phyloP scores from a whole-genome alignment of 2,797 vertebrate species.

The Podarcis lilfordi region DNA sequence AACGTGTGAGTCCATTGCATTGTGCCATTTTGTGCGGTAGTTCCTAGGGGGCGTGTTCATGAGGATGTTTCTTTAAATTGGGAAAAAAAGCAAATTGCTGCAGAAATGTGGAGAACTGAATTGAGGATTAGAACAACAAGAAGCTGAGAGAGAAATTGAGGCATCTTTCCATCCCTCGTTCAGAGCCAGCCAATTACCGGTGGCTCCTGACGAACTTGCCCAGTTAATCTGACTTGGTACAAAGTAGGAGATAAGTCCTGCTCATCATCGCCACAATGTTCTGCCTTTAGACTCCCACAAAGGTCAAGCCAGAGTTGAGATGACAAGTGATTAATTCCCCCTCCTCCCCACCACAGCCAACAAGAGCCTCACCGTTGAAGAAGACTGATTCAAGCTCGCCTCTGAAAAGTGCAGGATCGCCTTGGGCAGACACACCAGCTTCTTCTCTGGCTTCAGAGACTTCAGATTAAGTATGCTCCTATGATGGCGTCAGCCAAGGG shows the following conservation, averaged over 20 bases:
- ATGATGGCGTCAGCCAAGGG: not conserved
- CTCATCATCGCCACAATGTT: not conserved
- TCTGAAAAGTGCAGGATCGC: too few species aligned
- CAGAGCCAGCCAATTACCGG: not conserved
- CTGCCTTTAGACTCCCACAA: rapidly evolving
- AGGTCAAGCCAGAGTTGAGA: rapidly evolving
- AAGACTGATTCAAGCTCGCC: not conserved
- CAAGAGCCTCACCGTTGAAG: rapidly evolving
- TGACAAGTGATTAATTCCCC: rapidly evolving
- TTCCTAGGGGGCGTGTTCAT: too few species aligned
- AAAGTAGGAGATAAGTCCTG: not conserved
- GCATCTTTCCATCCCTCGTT: too few species aligned
- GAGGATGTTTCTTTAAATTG: too few species aligned
- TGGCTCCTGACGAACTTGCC: not conserved
- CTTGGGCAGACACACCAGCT: not conserved
- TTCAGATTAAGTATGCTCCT: not conserved
- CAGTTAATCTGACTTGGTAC: not conserved
- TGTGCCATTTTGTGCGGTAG: too few species aligned
- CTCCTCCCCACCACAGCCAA: not conserved
- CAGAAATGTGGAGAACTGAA: too few species aligned
- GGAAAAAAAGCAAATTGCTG: too few species aligned
- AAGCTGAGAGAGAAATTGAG: too few species aligned
- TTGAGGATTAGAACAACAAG: too few species aligned
- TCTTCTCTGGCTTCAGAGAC: not conserved
- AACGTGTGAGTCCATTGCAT: too few species aligned